Base-by-base conservation (phyloP, 53 echinoderm and acorn worm genomes). In the Hippasteria phrygiana region DNA sequence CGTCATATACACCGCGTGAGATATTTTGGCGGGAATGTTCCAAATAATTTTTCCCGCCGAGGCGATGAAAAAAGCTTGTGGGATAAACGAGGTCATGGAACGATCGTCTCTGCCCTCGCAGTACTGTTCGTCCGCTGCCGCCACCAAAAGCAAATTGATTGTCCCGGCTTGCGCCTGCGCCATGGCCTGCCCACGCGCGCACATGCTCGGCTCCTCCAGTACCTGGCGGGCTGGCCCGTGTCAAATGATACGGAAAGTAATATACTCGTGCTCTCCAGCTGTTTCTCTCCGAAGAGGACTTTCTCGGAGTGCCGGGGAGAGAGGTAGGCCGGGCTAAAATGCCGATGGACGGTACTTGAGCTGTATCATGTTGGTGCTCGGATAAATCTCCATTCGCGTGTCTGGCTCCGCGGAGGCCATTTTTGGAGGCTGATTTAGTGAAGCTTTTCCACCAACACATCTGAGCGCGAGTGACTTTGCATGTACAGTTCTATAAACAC, bases 251-350 rank as follows among this genome's bases (percentile, higher is more conserved):
- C 90, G 72, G 45, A 14, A 53, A 70, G 53, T 75, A 77, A 90
- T 47, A 56, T 78, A 79, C 73, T 66, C 55, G 90, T 73, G 90
- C 73, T 14, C 37, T 62, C 90, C 90, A 90, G 90, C 90, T 90
- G 90, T 81, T 90, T 82, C 42, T n/a, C n/a, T 40, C 73, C 22
- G 39, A 54, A 62, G 81, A 85, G 37, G 85, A 53, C 65, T 82
- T 82, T 82, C 46, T 46, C 51, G 36, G 24, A 65, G 42, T 45
- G 81, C 28, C 46, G 47, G 83, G 80, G 32, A 83, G 22, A 20
- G 80, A 63, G 64, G 85, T 20, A 53, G 51, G 47, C 85, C 53
- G 36, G 82, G 2, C 67, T 51, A 54, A 67, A 75, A 85, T 71
- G 71, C 85, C 85, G 85, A 48, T 48, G 71, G 70, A 85, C 31